Conservation (phyloP, 2,113 vertebrate species). For the Lepus americanus region DNA sequence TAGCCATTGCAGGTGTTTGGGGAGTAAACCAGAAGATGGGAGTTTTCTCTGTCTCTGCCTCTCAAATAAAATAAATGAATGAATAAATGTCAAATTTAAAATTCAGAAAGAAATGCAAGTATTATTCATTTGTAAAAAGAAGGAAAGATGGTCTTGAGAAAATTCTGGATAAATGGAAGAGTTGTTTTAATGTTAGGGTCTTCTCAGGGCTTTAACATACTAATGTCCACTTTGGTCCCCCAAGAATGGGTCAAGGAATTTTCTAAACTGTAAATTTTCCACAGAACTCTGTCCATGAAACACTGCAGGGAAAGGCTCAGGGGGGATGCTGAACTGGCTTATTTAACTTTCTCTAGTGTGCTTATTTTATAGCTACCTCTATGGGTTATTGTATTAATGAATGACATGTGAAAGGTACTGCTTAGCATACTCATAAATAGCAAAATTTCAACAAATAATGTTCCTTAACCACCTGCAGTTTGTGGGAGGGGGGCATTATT, state of each 20-base stretch:
- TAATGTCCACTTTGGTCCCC: not conserved
- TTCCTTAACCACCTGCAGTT: not conserved
- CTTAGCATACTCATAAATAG: not conserved
- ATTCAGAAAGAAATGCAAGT: too few relatives aligned
- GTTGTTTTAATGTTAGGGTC: not conserved
- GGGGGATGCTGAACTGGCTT: not conserved
- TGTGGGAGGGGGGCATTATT: not conserved
- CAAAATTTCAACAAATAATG: not conserved
- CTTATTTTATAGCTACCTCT: not conserved
- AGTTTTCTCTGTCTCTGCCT: too few relatives aligned
- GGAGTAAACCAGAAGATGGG: too few relatives aligned
- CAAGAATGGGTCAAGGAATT: not conserved
- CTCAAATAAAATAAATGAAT: not conserved
- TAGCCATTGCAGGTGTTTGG: too few relatives aligned
- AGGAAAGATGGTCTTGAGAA: too few relatives aligned
- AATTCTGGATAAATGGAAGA: not conserved
- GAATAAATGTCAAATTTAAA: not conserved
- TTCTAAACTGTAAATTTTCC: not conserved
- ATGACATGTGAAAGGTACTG: not conserved
- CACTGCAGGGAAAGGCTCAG: not conserved
- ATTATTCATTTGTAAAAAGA: too few relatives aligned
- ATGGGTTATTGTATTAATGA: not conserved
- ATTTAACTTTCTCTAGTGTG: not conserved
- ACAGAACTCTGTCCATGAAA: not conserved
- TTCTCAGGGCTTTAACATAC: not conserved